Base-by-base conservation (phyloP, 2,888 invertebrate species). In the Microctonus hyperodae region DNA sequence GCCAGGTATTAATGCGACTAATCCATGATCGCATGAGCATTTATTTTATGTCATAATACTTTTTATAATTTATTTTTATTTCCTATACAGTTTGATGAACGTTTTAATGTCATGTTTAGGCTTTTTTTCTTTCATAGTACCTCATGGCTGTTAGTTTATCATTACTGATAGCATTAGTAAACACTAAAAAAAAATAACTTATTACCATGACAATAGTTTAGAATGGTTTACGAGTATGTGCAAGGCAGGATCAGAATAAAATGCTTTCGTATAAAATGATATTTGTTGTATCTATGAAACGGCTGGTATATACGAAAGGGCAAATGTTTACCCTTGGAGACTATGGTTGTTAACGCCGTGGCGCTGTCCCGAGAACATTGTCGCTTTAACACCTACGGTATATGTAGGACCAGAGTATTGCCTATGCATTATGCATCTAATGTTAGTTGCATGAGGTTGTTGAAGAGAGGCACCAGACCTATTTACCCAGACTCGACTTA, bases 351-450 rank as follows among this genome's bases (percentile, higher is more conserved):
- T 69, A 37, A 57, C 57, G 9, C 31, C n/a, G 22, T 25, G 13
- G 63, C 33, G 57, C 44, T 35, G 57, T 50, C 20, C n/a, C 35
- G 16, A 16, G 64, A 66, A 63, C 71, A 72, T 71, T 74, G 72
- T 74, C 70, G 62, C 64, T 62, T 70, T 76, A 79, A 79, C 80
- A 81, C 79, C 79, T 81, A 72, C 69, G 13, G 33, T 22, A 31
- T 51, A 22, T n/a, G 23, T 37, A 37, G 31, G 31, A 16, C 72
- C 62, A 69, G 70, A 74, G 25, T 61, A 68, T 67, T 60, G 75
- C n/a, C n/a, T 72, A 81, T 81, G 76, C 78, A 83, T 83, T 78
- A 83, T 82, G 80, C 82, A 83, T 83, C 81, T 78, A 74, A 82
- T 81, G 81, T 80, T 81, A 79, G 79, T 81, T 79, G 74, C 82